Evolutionary conservation across 2,888 invertebrate species (phyloP).

Genomic region (Subacronicta megacephala): DNA sequence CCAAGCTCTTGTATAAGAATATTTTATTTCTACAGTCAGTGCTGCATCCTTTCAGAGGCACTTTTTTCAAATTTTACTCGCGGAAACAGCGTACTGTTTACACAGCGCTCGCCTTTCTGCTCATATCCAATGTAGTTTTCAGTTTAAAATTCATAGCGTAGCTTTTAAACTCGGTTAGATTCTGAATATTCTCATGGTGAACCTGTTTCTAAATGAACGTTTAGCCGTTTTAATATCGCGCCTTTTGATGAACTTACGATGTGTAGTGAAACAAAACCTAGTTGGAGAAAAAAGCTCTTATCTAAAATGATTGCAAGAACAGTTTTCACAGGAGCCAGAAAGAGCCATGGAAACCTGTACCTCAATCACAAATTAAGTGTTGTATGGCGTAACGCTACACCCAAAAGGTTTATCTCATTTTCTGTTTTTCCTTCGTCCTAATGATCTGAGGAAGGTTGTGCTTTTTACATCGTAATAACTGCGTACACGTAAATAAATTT

Average conservation of each 20-base stretch:
- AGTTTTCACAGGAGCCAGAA: conserved; percentile 36
- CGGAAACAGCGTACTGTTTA: conserved; percentile 76
- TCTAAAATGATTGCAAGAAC: conserved; percentile 32
- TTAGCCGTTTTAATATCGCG: conserved; percentile 67
- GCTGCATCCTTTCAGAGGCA: conserved; percentile 70
- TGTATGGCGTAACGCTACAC: conserved; percentile 57
- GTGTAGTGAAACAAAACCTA: conserved; percentile 14
- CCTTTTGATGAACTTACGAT: conserved; percentile 38
- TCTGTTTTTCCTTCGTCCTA: conserved; percentile 63
- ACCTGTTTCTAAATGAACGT: conserved; percentile 75
- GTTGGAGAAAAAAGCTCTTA: conserved; percentile 26
- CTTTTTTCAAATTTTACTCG: conserved; percentile 79
- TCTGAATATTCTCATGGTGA: conserved; percentile 69
- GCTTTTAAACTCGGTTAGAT: conserved; percentile 81
- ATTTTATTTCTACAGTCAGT: conserved; percentile 69
- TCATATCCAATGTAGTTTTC: conserved; percentile 82
- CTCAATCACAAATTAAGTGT: conserved; percentile 61
- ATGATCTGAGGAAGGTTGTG: conserved; percentile 63
- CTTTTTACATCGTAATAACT: conserved; percentile 64
- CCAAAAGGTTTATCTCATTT: conserved; percentile 64
- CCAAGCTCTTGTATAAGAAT: conserved; percentile 52
- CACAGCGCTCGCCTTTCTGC: conserved; percentile 78
- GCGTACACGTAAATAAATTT: conserved; percentile 58
- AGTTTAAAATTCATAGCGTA: conserved; percentile 83
- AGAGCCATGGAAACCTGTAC: conserved; percentile 53